A percentile compares a stretch with the other conserved stretches of the same genome.
These are phyloP conservation scores for human (Homo sapiens) DNA, from an alignment of 2,113 vertebrate genomes.

Conservation along the genomic window DNA sequence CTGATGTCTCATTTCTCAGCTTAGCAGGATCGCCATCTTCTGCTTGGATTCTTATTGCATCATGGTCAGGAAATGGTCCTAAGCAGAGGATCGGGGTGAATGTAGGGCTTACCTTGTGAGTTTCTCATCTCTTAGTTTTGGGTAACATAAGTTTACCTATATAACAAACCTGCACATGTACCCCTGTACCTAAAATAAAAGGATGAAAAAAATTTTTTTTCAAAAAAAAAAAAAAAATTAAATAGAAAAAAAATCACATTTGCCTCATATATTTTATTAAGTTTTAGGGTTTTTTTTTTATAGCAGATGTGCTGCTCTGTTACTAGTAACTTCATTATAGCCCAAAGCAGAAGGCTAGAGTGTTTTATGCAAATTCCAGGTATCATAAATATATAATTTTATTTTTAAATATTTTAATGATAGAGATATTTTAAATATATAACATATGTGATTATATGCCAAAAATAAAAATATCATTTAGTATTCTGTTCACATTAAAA, in stretches of 20 bases:
- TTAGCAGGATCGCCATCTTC: not conserved
- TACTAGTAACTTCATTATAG: not conserved
- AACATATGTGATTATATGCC: not conserved
- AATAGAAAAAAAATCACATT: not conserved
- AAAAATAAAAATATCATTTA: not conserved
- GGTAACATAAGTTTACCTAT: too few species aligned
- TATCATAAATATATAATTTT: not conserved
- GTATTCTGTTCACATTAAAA: not conserved
- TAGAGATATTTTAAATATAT: not conserved
- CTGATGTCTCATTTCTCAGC: not conserved
- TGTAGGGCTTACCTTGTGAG: not conserved
- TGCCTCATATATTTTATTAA: not conserved
- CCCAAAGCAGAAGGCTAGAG: not conserved
- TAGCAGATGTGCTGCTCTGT: not conserved
- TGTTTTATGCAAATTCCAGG: not conserved
- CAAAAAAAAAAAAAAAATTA: too few species aligned
- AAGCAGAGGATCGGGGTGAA: not conserved
- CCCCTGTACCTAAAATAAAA: too few species aligned
- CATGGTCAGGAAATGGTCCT: not conserved
- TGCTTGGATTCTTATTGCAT: not conserved
- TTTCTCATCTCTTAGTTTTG: not conserved
- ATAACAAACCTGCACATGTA: too few species aligned
- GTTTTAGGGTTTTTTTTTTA: not conserved
- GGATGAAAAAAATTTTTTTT: too few species aligned
- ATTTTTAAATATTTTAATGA: constrained; percentile 10